Base-by-base conservation (phyloP, 2,888 invertebrate genomes). In the Amphipoea lucens region DNA sequence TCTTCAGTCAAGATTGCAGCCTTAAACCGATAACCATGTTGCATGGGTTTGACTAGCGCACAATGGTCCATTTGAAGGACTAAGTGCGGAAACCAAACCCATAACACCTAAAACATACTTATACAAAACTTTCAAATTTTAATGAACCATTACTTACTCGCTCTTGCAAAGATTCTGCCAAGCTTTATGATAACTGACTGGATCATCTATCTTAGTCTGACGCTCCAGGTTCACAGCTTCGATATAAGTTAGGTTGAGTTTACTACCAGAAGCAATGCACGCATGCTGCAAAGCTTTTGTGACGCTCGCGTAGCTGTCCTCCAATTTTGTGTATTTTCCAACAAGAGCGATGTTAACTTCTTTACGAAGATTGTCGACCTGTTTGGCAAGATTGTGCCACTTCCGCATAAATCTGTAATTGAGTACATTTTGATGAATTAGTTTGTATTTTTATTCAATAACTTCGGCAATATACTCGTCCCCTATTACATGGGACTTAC, bases 301-400 rank as follows among this genome's bases (percentile, higher is more conserved):
- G 0, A 99, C 98, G 0, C 99, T 99, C 0, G 99, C 99, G 92
- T 99, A 99, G 0, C 99, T 98, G 96, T 99, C 99, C 92, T 99
- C 98, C 23, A 99, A 96, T 92, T 98, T 98, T 0, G 99, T 99
- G 93, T 99, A 99, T 96, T 99, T 99, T 11, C 99, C 99, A 3
- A 99, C 99, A 5, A 99, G 96, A 3, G 98, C 98, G 79, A 99
- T 99, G 83, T 97, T 98, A 0, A 99, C 98, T 92, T 98, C 98
- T 90, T 98, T 98, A n/a, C 98, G 97, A 17, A 99, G 96, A 88
- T 98, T 98, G 91, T 99, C 99, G 63, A 98, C 98, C 60, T 98
- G 98, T 89, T 98, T 98, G 0, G 99, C 99, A 48, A 99, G 96
- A 90, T 98, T 98, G 76, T 98, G 98, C 99, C 99, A 99, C 91